Percentiles rank a stretch among this genome's conserved stretches.
These are phyloP conservation scores for Eupithecia exiguata DNA, from an alignment of 2,888 invertebrate genomes.

Conservation along the genomic window DNA sequence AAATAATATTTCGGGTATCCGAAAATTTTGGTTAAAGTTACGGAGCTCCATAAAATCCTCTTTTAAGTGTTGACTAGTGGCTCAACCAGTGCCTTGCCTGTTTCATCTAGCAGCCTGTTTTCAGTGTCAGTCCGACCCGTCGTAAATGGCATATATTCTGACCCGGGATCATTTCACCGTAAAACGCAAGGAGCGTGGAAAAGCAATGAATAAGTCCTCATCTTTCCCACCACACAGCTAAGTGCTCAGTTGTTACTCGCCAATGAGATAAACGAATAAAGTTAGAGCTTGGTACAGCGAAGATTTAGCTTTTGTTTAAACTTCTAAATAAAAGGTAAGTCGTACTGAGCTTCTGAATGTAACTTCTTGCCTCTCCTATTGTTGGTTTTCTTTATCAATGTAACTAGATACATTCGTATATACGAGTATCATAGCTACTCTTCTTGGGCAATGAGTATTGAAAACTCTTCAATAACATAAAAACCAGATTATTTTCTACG, in stretches of 20 bases:
- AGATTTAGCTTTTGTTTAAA: constrained; percentile 17
- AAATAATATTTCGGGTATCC: not conserved
- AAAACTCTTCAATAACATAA: not conserved
- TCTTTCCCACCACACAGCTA: constrained; percentile 28
- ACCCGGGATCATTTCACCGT: constrained; percentile 41
- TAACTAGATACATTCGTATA: too few relatives aligned
- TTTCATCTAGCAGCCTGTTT: not conserved
- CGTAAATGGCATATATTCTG: constrained; percentile 44
- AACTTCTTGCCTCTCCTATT: not conserved
- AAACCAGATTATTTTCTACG: not conserved
- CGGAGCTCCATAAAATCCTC: not conserved
- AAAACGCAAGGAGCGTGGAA: constrained; percentile 35
- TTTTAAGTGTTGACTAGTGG: not conserved
- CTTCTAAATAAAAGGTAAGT: not conserved
- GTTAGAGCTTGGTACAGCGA: constrained; percentile 20
- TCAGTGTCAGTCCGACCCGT: constrained; percentile 11
- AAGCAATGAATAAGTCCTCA: constrained; percentile 27
- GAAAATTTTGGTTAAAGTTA: not conserved
- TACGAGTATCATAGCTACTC: not conserved
- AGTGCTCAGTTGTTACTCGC: constrained; percentile 33
- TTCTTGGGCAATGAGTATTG: not conserved
- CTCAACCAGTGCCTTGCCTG: not conserved
- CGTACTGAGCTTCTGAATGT: not conserved
- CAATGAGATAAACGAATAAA: constrained; percentile 37
- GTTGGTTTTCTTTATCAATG: not conserved